Evolutionary conservation across 1,140 invertebrate genomes (phyloP).

Genomic region (Pseudomyrmex sp.): DNA sequence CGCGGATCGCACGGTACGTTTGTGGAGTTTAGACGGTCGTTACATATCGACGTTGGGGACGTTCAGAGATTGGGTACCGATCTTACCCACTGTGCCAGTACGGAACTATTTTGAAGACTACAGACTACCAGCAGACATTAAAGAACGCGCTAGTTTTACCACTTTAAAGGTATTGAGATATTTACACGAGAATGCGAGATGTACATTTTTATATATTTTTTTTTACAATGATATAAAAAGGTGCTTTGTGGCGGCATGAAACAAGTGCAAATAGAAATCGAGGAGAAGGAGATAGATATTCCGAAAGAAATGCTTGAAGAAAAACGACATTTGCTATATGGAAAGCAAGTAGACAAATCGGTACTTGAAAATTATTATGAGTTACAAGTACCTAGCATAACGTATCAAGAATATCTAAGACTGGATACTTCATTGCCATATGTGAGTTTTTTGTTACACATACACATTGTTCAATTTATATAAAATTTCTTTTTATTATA

Average conservation of each 20-base stretch:
- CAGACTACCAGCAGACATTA: constrained; percentile 88
- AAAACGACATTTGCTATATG: constrained; percentile 81
- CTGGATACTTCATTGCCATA: constrained; percentile 85
- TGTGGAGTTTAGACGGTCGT: constrained; percentile 89
- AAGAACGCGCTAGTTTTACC: constrained; percentile 88
- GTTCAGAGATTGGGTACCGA: constrained; percentile 86
- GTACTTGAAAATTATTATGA: constrained; percentile 84
- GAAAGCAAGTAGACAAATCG: constrained; percentile 81
- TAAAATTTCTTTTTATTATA: too few relatives aligned
- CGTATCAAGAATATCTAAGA: constrained; percentile 75
- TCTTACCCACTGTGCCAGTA: constrained; percentile 83
- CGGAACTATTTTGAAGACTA: constrained; percentile 79
- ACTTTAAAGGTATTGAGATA: constrained; percentile 84
- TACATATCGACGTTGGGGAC: constrained; percentile 90
- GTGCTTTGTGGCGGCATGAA: constrained; percentile 70
- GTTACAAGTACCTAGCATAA: constrained; percentile 68
- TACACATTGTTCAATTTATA: not conserved
- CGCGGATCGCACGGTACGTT: constrained; percentile 88
- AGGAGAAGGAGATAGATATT: constrained; percentile 51
- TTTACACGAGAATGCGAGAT: not conserved
- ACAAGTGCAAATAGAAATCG: constrained; percentile 36
- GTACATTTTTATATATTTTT: not conserved
- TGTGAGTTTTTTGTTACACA: constrained; percentile 62
- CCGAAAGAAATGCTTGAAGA: constrained; percentile 66
- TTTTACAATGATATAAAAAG: constrained; percentile 57